Base-by-base conservation (phyloP, 2,797 vertebrate species). In the Sebastes ruberrimus region DNA sequence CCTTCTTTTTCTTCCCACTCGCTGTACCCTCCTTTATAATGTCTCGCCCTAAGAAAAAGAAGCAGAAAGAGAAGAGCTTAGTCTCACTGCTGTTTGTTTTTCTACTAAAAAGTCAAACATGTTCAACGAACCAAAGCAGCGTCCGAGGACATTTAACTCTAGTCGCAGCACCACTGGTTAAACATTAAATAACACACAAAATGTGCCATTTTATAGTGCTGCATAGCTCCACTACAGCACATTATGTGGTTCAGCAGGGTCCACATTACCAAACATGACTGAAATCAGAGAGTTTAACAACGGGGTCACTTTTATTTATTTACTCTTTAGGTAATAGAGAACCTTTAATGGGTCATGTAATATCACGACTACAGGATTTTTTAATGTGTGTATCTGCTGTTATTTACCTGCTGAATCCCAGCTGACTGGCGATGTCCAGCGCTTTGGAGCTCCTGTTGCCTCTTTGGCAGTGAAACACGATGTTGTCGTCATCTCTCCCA, bases 11-110 rank as follows among this genome's bases (percentile, higher is more conserved):
- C 66, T 4, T 69, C 90, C 95, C 96, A 96, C 66, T 95, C 94
- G 1, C 1, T 69, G 86, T 94, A 96, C 4, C 96, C 95, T 65
- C 95, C 95, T 85, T 91, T 81, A 59, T 89, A 95, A 88, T 96
- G 96, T 33, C 91, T 92, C 2, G 82, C 90, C 87, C 95, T 96
- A 66, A 56, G 35, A 84, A 72, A 74, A 61, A 69, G 11, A 68
- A 68, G 46, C n/a, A 77, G 0, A 78, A 35, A 69, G 18, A 70
- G 6, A 75, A 46, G 2, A 76, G 14, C 18, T 81, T 61, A 49
- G 57, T 57, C 32, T 71, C 13, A 46, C 18, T 1, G 27, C 5
- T 27, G 46, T 10, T 53, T 68, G 46, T 10, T 53, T 68, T 71
- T 65, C 62, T 7, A 18, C 23, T 23, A 1, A 84, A 67, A 83